Conservation (phyloP, 2,797 vertebrate genomes). For the Dicrostonyx torquatus region DNA sequence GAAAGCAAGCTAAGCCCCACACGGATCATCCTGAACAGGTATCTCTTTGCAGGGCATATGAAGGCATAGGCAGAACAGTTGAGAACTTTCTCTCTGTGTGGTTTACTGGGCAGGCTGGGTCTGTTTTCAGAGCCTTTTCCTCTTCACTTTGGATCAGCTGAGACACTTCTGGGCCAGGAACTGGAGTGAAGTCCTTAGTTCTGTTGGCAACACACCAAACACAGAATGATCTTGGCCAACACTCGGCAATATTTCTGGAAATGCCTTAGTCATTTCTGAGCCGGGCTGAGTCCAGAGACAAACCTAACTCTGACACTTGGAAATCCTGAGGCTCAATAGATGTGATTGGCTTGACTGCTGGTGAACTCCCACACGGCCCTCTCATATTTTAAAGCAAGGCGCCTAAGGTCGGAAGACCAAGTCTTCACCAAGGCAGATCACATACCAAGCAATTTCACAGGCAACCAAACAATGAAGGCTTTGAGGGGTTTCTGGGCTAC, state of each 20-base stretch:
- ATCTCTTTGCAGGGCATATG: neutral
- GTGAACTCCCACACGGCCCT: neutral
- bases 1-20: neutral
- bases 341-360: conserved; percentile 42
- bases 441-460: neutral
- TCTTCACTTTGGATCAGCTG: neutral
- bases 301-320: conserved; percentile 35
- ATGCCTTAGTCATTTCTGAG: conserved; percentile 38
- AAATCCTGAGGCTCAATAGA: conserved; percentile 22
- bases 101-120: neutral
- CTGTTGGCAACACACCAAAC: neutral
- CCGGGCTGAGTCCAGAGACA: conserved; percentile 36
- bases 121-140: neutral
- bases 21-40: neutral
- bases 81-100: neutral
- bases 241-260: conserved; percentile 33
- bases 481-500: conserved; percentile 27
- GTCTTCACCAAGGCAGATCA: conserved; percentile 11
- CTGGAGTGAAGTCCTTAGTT: neutral
- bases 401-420: neutral
- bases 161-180: neutral
- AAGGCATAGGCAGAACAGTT: neutral
- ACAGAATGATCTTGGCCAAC: neutral
- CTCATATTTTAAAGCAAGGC: conserved; percentile 57
- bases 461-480: neutral